A percentile compares a stretch with the other conserved stretches of the same genome.
phyloP scores from a whole-genome alignment of 1,140 invertebrate species.

The Varroa destructor region DNA sequence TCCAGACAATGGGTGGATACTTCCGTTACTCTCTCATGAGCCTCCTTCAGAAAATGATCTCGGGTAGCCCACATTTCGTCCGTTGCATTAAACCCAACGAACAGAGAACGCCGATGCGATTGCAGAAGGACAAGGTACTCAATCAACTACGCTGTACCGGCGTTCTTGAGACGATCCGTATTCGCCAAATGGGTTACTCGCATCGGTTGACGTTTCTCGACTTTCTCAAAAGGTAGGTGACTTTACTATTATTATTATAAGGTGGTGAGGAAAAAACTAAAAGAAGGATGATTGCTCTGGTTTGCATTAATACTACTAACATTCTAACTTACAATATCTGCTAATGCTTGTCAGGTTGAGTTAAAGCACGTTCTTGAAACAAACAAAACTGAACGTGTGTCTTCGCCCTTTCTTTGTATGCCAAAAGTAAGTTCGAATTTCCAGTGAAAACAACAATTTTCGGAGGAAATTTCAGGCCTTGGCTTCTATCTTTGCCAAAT shows the following conservation, averaged over 20 bases:
- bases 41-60: conserved; percentile 66
- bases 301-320: no score
- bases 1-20: conserved; percentile 69
- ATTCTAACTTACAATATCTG: no score
- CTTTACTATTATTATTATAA: conserved; percentile 7
- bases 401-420: no score
- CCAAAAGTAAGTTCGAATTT: no score
- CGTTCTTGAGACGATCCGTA: conserved; percentile 64
- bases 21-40: conserved; percentile 72
- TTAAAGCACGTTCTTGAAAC: no score
- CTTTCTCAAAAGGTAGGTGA: conserved; percentile 56
- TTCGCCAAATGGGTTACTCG: conserved; percentile 64
- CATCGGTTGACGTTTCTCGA: conserved; percentile 62
- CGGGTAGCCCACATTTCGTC: conserved; percentile 62
- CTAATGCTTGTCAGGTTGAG: no score
- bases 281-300: neutral
- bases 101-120: conserved; percentile 49
- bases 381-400: no score
- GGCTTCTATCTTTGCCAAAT: no score
- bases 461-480: no score
- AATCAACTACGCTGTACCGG: conserved; percentile 65
- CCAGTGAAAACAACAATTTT: no score
- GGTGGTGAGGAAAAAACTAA: neutral
- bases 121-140: conserved; percentile 45
- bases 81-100: conserved; percentile 71